A percentile compares a stretch with the other conserved stretches of the same genome.
phyloP scores from a whole-genome alignment of 2,888 invertebrate species.

The Cylloceria caligata region DNA sequence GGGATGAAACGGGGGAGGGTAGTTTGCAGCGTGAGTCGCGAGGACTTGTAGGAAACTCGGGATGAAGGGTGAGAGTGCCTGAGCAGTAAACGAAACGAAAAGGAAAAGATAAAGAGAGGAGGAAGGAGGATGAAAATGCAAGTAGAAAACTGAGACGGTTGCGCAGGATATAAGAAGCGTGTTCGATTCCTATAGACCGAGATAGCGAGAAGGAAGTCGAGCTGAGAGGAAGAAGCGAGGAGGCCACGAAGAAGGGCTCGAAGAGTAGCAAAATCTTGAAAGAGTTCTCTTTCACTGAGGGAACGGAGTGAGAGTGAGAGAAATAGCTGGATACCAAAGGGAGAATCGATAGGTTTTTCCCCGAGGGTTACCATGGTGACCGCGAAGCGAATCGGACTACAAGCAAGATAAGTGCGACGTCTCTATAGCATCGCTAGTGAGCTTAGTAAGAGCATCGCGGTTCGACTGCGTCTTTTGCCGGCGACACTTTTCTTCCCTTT shows the following conservation, averaged over 20 bases:
- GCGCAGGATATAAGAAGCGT: constrained; percentile 64
- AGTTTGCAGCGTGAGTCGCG: constrained; percentile 22
- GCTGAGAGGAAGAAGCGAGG: constrained; percentile 68
- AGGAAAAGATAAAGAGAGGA: constrained; percentile 54
- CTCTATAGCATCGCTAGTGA: constrained; percentile 72
- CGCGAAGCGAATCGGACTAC: constrained; percentile 76
- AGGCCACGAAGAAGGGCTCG: constrained; percentile 54
- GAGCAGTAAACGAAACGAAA: constrained; percentile 31
- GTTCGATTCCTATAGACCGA: constrained; percentile 60
- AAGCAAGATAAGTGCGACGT: constrained; percentile 78
- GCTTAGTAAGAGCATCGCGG: constrained; percentile 80
- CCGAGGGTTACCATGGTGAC: constrained; percentile 84
- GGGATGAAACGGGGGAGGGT: constrained; percentile 17
- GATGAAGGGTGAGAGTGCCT: constrained; percentile 41
- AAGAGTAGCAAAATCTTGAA: constrained; percentile 66
- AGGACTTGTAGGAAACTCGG: constrained; percentile 33
- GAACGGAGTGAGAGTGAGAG: constrained; percentile 68
- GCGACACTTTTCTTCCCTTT: constrained; percentile 52
- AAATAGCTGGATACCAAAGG: constrained; percentile 81
- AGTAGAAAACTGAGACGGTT: constrained; percentile 53
- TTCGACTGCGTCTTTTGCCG: constrained; percentile 52
- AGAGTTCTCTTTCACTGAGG: constrained; percentile 65
- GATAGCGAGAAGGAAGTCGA: constrained; percentile 46
- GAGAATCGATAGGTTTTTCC: constrained; percentile 85
- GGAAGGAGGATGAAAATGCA: constrained; percentile 55